Conservation (phyloP, 1,140 invertebrate species). For the Orchestia grillus region DNA sequence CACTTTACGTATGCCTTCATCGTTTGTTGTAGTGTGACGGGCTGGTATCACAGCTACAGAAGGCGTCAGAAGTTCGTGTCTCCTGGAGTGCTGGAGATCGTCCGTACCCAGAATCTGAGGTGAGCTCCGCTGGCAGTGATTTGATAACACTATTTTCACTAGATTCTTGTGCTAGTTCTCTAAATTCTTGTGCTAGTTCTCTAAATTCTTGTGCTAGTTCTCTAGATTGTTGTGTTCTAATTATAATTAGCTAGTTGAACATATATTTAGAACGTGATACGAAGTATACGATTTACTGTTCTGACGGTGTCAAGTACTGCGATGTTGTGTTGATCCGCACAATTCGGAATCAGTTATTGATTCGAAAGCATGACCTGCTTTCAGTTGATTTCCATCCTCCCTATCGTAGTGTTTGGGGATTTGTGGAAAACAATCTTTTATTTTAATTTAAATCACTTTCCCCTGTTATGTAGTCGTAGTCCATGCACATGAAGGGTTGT, state of each 20-base stretch:
- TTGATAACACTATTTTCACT: too few species aligned
- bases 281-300: too few species aligned
- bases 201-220: too few species aligned
- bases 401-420: background rate
- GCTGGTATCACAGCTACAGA: conserved; percentile 45
- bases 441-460: background rate
- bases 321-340: too few species aligned
- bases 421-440: background rate
- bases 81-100: background rate
- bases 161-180: too few species aligned
- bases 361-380: background rate
- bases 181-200: too few species aligned
- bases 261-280: too few species aligned
- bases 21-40: background rate
- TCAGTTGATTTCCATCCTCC: background rate
- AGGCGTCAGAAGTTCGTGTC: conserved; percentile 35
- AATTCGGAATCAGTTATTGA: too few species aligned
- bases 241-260: too few species aligned
- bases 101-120: conserved; percentile 1
- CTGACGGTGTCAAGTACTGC: too few species aligned
- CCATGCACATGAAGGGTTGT: background rate
- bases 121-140: background rate
- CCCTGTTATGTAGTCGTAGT: background rate
- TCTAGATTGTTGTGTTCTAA: too few species aligned
- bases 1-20: background rate